Conservation (phyloP, 2,888 invertebrate species). For the Ormyrus thymus region DNA sequence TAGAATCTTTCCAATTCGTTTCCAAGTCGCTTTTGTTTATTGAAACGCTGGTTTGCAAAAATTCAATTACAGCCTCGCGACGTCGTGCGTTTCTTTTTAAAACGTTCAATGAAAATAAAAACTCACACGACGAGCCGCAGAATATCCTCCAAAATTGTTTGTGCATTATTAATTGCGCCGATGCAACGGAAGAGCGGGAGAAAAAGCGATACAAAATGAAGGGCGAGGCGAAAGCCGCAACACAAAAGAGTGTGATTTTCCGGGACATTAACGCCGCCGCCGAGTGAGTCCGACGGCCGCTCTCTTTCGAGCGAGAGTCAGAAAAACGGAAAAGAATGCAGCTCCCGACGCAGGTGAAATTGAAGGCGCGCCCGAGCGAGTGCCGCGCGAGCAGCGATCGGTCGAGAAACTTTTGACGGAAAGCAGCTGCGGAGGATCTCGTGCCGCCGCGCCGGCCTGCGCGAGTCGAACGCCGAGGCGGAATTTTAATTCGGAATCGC, state of each 20-base stretch:
- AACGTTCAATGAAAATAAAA: too few species aligned
- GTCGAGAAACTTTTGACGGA: constrained; percentile 46
- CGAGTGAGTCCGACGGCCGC: neutral
- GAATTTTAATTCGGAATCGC: neutral
- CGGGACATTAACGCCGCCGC: constrained; percentile 26
- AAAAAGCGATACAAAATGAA: neutral
- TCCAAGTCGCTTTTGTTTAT: too few species aligned
- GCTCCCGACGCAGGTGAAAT: constrained; percentile 31
- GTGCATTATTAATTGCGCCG: too few species aligned
- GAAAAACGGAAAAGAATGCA: constrained; percentile 39
- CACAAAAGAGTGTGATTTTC: constrained; percentile 42
- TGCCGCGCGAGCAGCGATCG: constrained; percentile 23
- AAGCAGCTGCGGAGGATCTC: constrained; percentile 31
- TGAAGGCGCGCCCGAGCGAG: constrained; percentile 17
- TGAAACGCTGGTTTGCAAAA: too few species aligned
- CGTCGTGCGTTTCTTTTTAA: too few species aligned
- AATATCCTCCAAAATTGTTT: too few species aligned
- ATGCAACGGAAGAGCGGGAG: too few species aligned
- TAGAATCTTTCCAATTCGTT: too few species aligned
- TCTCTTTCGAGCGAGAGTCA: neutral
- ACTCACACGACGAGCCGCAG: too few species aligned
- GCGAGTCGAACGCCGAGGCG: neutral
- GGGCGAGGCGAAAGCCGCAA: constrained; percentile 5
- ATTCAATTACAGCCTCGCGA: too few species aligned
- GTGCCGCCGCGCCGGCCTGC: neutral